Evolutionary conservation across 1,140 invertebrate genomes (phyloP).

Genomic region (Drosophila persimilis): DNA sequence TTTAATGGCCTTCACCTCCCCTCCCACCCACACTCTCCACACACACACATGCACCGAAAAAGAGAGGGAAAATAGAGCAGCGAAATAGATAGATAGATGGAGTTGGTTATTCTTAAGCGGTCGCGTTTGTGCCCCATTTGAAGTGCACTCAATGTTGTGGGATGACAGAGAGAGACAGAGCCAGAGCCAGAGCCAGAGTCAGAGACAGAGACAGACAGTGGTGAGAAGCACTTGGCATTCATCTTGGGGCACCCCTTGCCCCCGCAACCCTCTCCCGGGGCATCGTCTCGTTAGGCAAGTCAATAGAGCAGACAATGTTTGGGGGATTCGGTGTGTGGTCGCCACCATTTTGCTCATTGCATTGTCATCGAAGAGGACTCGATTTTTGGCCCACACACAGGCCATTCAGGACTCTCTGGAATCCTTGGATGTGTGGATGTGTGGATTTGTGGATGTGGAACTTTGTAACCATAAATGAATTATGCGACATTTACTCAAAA

Average conservation of each 20-base stretch:
- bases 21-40: constrained; percentile 10
- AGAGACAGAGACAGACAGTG: not conserved
- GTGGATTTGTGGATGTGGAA: constrained; percentile 1
- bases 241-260: constrained; percentile 28
- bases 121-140: constrained; percentile 77
- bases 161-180: constrained; percentile 18
- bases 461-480: constrained; percentile 74
- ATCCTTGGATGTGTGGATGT: not conserved
- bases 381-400: not conserved
- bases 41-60: not conserved
- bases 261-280: constrained; percentile 16
- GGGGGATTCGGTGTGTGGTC: constrained; percentile 32
- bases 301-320: constrained; percentile 58
- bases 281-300: constrained; percentile 44
- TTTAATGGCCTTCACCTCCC: constrained; percentile 34
- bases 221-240: constrained; percentile 63
- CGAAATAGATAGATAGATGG: not conserved
- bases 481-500: constrained; percentile 82
- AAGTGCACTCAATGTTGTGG: constrained; percentile 63
- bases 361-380: constrained; percentile 48
- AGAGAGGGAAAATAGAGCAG: not conserved
- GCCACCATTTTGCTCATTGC: constrained; percentile 42
- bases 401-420: too few relatives aligned
- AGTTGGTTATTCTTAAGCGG: constrained; percentile 75
- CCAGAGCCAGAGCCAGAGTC: constrained; percentile 1